phyloP scores from a whole-genome alignment of 2,797 vertebrate genomes.

The Pantherophis vulpinus region DNA sequence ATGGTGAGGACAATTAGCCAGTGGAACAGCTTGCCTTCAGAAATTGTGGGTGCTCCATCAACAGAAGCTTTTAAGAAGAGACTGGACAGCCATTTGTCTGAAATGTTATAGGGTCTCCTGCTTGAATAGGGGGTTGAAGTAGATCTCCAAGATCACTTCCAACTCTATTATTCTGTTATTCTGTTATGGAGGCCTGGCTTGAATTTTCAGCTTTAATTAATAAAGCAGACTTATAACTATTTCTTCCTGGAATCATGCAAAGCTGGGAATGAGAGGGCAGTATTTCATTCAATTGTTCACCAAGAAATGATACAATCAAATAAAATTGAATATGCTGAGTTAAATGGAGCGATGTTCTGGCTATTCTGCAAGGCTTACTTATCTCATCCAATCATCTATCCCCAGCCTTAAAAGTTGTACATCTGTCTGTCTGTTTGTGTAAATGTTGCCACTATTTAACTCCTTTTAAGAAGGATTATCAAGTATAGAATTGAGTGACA shows the following conservation, averaged over 20 bases:
- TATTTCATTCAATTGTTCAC: neutral
- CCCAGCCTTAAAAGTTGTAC: neutral
- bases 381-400: neutral
- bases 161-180: neutral
- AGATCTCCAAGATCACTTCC: neutral
- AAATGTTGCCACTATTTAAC: neutral
- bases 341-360: neutral
- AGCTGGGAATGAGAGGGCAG: neutral
- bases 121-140: too few species aligned
- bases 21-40: too few species aligned
- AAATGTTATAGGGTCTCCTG: neutral
- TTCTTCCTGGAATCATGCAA: neutral
- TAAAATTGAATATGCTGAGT: neutral
- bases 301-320: neutral
- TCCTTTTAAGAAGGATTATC: neutral
- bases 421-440: neutral
- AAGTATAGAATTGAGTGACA: neutral
- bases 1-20: too few species aligned
- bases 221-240: neutral
- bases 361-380: neutral
- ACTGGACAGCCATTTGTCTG: too few species aligned
- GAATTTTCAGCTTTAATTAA: neutral
- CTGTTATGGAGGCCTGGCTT: neutral
- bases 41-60: too few species aligned
- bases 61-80: too few species aligned